These are phyloP conservation scores for Eumeta japonica DNA, from an alignment of 1,140 invertebrate species.

Conservation along the genomic window DNA sequence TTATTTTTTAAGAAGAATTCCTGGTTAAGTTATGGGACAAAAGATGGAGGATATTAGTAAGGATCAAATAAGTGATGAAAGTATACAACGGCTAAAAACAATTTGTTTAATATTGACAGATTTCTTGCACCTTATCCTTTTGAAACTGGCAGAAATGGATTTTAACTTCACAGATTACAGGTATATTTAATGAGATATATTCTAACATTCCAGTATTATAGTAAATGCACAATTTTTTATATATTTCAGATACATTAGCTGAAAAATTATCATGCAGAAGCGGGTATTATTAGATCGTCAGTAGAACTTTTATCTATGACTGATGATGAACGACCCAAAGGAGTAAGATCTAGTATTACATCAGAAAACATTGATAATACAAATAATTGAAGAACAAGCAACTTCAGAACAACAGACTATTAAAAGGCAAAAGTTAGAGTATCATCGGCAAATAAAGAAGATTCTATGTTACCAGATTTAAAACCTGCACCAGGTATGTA, in stretches of 20 bases:
- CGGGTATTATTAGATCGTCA: conserved; percentile 66
- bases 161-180: conserved; percentile 74
- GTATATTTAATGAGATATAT: no score
- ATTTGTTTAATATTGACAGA: conserved; percentile 76
- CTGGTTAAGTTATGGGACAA: conserved; percentile 85
- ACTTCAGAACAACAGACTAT: conserved; percentile 13
- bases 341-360: conserved; percentile 29
- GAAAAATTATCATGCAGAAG: conserved; percentile 61
- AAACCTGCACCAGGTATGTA: conserved; percentile 65
- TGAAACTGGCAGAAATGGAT: conserved; percentile 85
- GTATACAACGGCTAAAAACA: conserved; percentile 64
- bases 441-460: conserved; percentile 63
- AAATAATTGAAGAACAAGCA: conserved; percentile 3
- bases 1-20: conserved; percentile 81
- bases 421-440: conserved; percentile 23
- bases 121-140: conserved; percentile 90
- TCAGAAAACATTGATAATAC: conserved; percentile 1
- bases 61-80: conserved; percentile 61
- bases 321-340: conserved; percentile 63
- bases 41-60: conserved; percentile 67
- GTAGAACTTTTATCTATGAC: conserved; percentile 68
- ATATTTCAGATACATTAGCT: conserved; percentile 30
- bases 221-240: no score
- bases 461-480: conserved; percentile 78
- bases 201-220: no score